Evolutionary conservation across 2,797 vertebrate species (phyloP), one percentile per base, ranked within the genome.

Genomic region (Xerus rutilus): DNA sequence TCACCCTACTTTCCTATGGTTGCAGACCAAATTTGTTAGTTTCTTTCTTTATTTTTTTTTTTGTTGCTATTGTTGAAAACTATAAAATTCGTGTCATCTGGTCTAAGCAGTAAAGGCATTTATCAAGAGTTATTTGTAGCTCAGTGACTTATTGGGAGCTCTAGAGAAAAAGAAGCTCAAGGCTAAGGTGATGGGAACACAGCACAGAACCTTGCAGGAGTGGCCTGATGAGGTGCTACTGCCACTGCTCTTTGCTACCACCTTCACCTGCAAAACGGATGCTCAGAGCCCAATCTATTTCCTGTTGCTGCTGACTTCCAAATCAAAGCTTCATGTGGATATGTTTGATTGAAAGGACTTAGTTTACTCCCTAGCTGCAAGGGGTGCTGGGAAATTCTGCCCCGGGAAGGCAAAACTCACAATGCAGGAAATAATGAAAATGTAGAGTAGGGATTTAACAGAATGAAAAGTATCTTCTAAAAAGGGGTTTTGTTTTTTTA

Each of bases 41-140:
- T 84, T 76, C 17, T 76, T 76, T n/a, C 35, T 32, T 25, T 52
- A 39, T 32, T 35, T 21, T 28, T 65, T 18, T 14, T 89, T 62
- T 14, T 82, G 43, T 4, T 59, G 23, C 23, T 25, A 14, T 79
- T 39, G 20, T 83, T 87, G 32, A 20, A 87, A 89, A 73, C 62
- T n/a, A 20, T 3, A 82, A 45, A 93, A 74, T 82, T 23, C 43
- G 73, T 43, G 69, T 20, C 45, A 13, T 2, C 15, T 93, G 20
- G 45, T 77, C 91, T 84, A 81, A 91, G 72, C 15, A 93, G 59
- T 84, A 88, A 70, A 45, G 30, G 28, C 47, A 74, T 69, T 87
- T 78, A 86, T 39, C 54, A 67, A 85, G 65, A 89, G 47, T 88
- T 67, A 49, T 64, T 59, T 45, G 76, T 28, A 83, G 52, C 28